Base-by-base conservation (phyloP, 2,113 vertebrate species). In the Electrona antarctica region DNA sequence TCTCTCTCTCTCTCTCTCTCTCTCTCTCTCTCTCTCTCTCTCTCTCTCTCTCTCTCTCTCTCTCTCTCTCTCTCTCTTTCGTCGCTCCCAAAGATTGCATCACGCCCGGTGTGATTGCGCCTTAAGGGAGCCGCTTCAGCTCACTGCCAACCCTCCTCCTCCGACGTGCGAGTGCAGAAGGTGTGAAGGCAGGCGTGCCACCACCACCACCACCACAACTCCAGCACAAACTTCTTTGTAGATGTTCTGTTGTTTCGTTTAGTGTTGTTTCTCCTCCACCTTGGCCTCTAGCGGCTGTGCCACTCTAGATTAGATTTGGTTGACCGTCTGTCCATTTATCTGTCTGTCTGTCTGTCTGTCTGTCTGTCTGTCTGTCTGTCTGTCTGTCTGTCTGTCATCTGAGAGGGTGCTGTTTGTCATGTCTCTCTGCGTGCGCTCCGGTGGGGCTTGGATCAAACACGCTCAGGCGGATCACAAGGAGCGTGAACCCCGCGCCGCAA, bases 361-460 rank as follows among this genome's bases (percentile, higher is more conserved):
- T 52, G 4, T 52, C 50, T 52, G 3, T 52, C 50, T 52, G 4
- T 13, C 50, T 52, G 4, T 52, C 50, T 52, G 4, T 52, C 50
- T 51, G 2, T 41, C 10, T 50, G 7, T 49, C 15, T 73, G 15
- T 41, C 33, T 21, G 21, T 21, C n/a, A n/a, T n/a, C 21, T 21
- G 21, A 21, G 21, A 0, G n/a, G 58, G 50, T 52, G 3, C 10
- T 50, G 11, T 49, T 11, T 73, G 15, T 41, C 33, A 21, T 21
- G 58, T 84, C 68, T 80, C 74, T 49, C 54, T 49, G 21, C 21
- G 21, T 21, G 21, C 48, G 41, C 73, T 80, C 58, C 46, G n/a
- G 71, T 71, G 73, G 70, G 45, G 71, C 70, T 57, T 60, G 67
- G 74, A 89, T 90, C 83, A 86, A 86, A 90, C 78, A 77, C 29